These are phyloP conservation scores for Urocolius indicus DNA, from an alignment of 2,113 vertebrate genomes.

Conservation along the genomic window DNA sequence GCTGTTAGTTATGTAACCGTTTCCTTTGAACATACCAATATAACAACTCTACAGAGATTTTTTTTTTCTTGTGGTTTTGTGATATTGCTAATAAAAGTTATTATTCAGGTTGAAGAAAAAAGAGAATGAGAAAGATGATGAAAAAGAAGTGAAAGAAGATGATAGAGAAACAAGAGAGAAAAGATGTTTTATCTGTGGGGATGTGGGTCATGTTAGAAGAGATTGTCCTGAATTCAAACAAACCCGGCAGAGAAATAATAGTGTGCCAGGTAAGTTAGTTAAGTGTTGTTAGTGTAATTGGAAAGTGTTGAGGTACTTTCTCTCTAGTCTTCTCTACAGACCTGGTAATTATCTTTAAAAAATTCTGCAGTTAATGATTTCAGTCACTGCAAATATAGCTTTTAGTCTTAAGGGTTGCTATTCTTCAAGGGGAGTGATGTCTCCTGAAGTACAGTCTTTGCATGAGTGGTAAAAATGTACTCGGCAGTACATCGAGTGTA, in stretches of 20 bases:
- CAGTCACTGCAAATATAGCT: not conserved
- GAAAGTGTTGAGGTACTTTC: not conserved
- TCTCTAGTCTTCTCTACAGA: not conserved
- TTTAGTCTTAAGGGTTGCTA: not conserved
- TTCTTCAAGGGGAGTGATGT: not conserved
- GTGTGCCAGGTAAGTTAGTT: conserved; percentile 75
- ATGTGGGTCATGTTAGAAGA: conserved; percentile 92
- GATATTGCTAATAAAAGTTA: conserved; percentile 50
- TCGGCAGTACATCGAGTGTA: not conserved
- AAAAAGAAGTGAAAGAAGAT: conserved; percentile 90
- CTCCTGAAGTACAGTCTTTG: not conserved
- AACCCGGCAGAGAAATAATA: conserved; percentile 86
- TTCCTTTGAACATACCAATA: not conserved
- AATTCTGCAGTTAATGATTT: not conserved
- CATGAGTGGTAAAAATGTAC: not conserved
- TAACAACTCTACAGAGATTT: not conserved
- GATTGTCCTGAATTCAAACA: conserved; percentile 95
- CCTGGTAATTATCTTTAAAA: not conserved
- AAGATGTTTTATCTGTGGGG: conserved; percentile 96
- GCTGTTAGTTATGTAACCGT: not conserved
- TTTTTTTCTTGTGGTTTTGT: conserved; percentile 1
- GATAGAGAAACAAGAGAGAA: conserved; percentile 91
- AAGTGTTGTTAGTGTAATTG: not conserved
- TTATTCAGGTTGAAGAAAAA: conserved; percentile 93
- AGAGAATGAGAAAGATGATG: conserved; percentile 93